Evolutionary conservation across 2,797 vertebrate species (phyloP).

Genomic region (Typhlichthys subterraneus): DNA sequence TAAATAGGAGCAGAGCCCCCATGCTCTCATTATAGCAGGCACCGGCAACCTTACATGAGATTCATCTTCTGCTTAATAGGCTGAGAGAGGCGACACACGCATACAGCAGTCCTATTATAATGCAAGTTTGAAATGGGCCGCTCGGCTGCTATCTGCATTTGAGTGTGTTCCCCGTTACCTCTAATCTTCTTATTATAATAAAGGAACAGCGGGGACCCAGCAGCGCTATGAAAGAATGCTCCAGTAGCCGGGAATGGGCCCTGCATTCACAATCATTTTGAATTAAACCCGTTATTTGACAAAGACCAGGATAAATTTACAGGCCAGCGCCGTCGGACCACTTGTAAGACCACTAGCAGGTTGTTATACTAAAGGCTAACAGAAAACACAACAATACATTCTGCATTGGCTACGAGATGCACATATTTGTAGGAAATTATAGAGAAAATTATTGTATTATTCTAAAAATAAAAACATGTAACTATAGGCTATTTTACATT

Average conservation of each 20-base stretch:
- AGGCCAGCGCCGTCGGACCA: conserved; percentile 86
- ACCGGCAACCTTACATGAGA: conserved; percentile 71
- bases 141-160: conserved; percentile 91
- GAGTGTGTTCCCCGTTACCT: conserved; percentile 92
- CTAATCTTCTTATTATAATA: conserved; percentile 99
- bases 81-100: conserved; percentile 90
- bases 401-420: neutral
- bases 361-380: conserved; percentile 29
- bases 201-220: conserved; percentile 92
- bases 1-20: conserved; percentile 54
- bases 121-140: conserved; percentile 92
- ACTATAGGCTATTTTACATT: no score
- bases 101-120: conserved; percentile 87
- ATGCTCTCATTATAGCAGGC: conserved; percentile 63
- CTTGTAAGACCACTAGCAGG: conserved; percentile 59
- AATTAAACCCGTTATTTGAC: conserved; percentile 83
- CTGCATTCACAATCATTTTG: conserved; percentile 92
- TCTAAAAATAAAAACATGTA: no score
- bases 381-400: conserved; percentile 33
- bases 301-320: conserved; percentile 80
- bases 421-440: no score
- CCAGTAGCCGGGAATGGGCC: conserved; percentile 90
- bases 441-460: no score
- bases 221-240: conserved; percentile 89
- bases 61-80: conserved; percentile 89